Conservation (phyloP, 2,888 invertebrate genomes). For the Stenolophus ochropezus region DNA sequence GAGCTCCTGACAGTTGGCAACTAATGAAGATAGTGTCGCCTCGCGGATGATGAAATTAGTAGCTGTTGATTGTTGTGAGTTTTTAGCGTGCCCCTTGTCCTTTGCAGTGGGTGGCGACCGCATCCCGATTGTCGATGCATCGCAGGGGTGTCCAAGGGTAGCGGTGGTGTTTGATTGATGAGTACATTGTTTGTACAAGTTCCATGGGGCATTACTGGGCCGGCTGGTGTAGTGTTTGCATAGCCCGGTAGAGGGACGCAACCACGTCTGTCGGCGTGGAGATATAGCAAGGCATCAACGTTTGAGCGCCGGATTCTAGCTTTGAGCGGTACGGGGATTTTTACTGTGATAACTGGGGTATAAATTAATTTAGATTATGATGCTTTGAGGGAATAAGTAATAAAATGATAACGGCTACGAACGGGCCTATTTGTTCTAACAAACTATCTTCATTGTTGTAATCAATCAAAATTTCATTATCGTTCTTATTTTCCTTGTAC, state of each 20-base stretch:
- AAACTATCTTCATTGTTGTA: not conserved
- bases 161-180: conserved; percentile 71
- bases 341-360: conserved; percentile 9
- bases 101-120: not conserved
- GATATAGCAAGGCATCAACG: conserved; percentile 62
- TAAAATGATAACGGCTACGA: not conserved
- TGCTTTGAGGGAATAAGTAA: not conserved
- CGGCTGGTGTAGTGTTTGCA: conserved; percentile 70
- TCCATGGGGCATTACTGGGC: conserved; percentile 68
- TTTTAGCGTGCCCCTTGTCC: not conserved
- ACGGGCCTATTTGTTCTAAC: not conserved
- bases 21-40: too few relatives aligned
- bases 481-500: not conserved
- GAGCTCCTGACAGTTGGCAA: too few relatives aligned
- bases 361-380: conserved; percentile 15
- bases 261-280: conserved; percentile 57
- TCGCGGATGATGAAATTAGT: too few relatives aligned
- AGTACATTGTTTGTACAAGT: conserved; percentile 71
- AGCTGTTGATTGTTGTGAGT: too few relatives aligned
- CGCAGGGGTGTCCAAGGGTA: conserved; percentile 59
- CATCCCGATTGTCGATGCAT: conserved; percentile 20
- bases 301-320: conserved; percentile 40
- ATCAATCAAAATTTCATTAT: not conserved
- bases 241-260: conserved; percentile 64
- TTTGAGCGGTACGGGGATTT: conserved; percentile 11